Conservation (phyloP, 2,113 vertebrate genomes). For the Fulmarus glacialis region DNA sequence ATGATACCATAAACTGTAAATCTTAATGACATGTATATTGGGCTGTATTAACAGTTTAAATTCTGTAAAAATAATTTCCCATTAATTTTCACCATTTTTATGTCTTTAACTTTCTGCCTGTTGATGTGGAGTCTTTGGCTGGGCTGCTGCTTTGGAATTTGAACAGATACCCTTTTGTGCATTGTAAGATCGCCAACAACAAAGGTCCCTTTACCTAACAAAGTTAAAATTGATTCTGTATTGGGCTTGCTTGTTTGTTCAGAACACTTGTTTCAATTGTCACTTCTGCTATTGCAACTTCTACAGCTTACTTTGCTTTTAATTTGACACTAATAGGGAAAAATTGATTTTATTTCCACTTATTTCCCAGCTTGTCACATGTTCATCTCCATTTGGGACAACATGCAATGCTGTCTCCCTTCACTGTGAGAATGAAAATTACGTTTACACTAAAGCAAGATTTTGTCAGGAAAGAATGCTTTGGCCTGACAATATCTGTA, state of each 20-base stretch:
- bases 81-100: neutral
- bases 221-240: constrained; percentile 1
- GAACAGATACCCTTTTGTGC: neutral
- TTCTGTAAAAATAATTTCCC: neutral
- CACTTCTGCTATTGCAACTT: neutral
- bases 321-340: constrained; percentile 49
- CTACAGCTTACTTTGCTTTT: constrained; percentile 29
- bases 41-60: neutral
- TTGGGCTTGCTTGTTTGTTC: neutral
- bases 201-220: neutral
- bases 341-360: constrained; percentile 55
- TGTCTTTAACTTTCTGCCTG: neutral
- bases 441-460: neutral
- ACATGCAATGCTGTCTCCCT: neutral
- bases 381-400: constrained; percentile 7
- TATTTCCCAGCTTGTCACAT: constrained; percentile 16
- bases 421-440: neutral
- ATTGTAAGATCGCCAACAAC: neutral
- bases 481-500: neutral
- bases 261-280: constrained; percentile 4
- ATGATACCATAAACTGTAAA: neutral
- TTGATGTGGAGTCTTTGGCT: neutral
- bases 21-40: neutral
- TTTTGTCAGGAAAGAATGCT: neutral
- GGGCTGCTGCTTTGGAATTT: neutral